Evolutionary conservation across 2,797 vertebrate genomes (phyloP).

Genomic region (Neomorphus geoffroyi): DNA sequence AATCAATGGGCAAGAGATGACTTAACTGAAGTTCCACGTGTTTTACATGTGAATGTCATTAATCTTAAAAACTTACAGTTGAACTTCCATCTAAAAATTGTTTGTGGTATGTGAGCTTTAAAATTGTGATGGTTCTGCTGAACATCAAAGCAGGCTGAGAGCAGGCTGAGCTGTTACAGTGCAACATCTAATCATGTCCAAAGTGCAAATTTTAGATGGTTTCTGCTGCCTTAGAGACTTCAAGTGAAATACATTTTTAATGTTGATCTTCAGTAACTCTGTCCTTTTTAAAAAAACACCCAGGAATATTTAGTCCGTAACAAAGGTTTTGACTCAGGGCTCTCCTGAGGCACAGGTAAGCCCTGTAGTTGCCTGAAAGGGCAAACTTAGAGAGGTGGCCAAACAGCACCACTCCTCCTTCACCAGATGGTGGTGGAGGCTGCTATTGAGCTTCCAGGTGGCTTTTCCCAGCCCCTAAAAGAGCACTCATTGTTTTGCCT

Average conservation of each 20-base stretch:
- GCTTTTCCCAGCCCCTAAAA: background rate
- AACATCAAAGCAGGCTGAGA: background rate
- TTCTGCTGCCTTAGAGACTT: background rate
- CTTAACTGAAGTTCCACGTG: background rate
- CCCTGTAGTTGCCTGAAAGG: background rate
- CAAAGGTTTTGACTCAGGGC: background rate
- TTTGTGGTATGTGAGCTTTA: background rate
- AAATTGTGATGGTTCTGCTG: background rate
- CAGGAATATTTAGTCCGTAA: background rate
- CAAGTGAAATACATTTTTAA: background rate
- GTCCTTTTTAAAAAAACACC: background rate
- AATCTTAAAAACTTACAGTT: background rate
- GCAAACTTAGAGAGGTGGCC: background rate
- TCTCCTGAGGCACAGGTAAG: background rate
- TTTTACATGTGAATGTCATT: background rate
- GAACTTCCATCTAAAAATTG: background rate
- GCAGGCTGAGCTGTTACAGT: background rate
- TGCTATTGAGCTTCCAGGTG: background rate
- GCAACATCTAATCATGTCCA: background rate
- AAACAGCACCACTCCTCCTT: background rate
- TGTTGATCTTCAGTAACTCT: background rate
- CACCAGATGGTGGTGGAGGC: background rate
- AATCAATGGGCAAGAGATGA: conserved; percentile 13
- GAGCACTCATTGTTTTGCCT: background rate
- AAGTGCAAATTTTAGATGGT: background rate